These are phyloP conservation scores for Puffinus mauretanicus DNA, from an alignment of 2,113 vertebrate species.

Conservation along the genomic window DNA sequence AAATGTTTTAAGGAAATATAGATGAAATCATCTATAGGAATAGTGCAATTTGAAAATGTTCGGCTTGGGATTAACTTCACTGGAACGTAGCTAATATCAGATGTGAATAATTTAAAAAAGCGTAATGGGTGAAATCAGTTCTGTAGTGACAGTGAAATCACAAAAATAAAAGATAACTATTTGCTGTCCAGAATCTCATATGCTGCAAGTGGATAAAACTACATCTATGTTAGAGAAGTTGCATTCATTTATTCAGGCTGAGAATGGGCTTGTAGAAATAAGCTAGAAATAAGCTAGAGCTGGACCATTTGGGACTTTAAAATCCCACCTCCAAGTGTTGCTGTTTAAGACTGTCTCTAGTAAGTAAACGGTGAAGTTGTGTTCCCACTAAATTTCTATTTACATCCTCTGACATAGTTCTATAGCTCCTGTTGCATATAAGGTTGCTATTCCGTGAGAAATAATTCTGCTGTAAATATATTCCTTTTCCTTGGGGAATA, in stretches of 20 bases:
- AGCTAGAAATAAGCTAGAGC: background rate
- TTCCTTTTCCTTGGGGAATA: background rate
- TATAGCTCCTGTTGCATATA: background rate
- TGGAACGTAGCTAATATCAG: background rate
- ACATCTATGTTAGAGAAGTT: background rate
- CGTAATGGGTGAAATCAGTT: background rate
- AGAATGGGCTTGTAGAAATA: background rate
- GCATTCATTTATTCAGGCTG: background rate
- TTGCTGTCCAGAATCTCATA: background rate
- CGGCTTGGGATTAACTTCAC: background rate
- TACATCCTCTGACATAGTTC: background rate
- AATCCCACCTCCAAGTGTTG: background rate
- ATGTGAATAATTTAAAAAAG: constrained; percentile 24
- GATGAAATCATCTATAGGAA: constrained; percentile 5
- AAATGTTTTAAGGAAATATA: constrained; percentile 48
- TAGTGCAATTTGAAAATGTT: background rate
- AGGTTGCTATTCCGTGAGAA: background rate
- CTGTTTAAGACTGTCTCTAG: background rate
- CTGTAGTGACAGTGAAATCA: constrained; percentile 7
- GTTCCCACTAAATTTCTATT: background rate
- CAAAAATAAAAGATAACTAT: background rate
- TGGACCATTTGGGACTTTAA: background rate
- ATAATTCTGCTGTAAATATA: background rate
- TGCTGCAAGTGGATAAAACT: background rate
- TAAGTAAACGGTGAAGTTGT: background rate